These are phyloP conservation scores for Eulemur mongoz DNA, from an alignment of 2,797 vertebrate species.

Conservation along the genomic window DNA sequence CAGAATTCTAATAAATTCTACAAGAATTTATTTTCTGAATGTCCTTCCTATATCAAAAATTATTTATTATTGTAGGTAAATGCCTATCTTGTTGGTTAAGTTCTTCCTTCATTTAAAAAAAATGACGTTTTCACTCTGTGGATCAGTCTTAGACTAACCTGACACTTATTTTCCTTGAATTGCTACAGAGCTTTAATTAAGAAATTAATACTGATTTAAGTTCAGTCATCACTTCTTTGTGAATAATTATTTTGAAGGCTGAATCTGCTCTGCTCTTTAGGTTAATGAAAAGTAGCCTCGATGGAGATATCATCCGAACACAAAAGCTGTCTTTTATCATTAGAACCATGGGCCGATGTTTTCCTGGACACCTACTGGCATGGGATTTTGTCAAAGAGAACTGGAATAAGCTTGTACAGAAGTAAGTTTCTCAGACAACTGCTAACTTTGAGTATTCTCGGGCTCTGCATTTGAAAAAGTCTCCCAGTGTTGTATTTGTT, in stretches of 20 bases:
- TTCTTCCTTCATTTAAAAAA: slow-evolving; percentile 6
- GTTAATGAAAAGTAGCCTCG: slow-evolving; percentile 90
- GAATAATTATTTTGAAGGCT: slow-evolving; percentile 9
- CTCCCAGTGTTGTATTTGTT: neutral
- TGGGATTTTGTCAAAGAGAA: slow-evolving; percentile 98
- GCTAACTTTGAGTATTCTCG: neutral
- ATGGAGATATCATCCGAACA: slow-evolving; percentile 88
- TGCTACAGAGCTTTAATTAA: neutral
- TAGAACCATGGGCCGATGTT: slow-evolving; percentile 85
- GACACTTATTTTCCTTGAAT: neutral
- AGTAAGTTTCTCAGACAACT: slow-evolving; percentile 86
- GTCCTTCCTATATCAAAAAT: neutral
- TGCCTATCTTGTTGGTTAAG: neutral
- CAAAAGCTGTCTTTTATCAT: slow-evolving; percentile 93
- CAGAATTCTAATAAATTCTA: slow-evolving; percentile 41
- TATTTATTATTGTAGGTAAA: neutral
- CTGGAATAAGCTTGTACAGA: slow-evolving; percentile 92
- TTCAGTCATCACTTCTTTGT: neutral
- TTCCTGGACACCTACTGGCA: slow-evolving; percentile 92
- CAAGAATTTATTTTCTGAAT: slow-evolving; percentile 29
- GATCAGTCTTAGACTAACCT: neutral
- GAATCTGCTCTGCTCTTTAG: slow-evolving; percentile 83
- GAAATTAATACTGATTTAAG: neutral
- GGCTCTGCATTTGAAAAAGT: neutral
- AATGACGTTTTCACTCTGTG: neutral